Evolutionary conservation across 64 coral and sea anemone genomes (phyloP), one percentile per base, ranked within the genome.

Genomic region (Porites australiensis): DNA sequence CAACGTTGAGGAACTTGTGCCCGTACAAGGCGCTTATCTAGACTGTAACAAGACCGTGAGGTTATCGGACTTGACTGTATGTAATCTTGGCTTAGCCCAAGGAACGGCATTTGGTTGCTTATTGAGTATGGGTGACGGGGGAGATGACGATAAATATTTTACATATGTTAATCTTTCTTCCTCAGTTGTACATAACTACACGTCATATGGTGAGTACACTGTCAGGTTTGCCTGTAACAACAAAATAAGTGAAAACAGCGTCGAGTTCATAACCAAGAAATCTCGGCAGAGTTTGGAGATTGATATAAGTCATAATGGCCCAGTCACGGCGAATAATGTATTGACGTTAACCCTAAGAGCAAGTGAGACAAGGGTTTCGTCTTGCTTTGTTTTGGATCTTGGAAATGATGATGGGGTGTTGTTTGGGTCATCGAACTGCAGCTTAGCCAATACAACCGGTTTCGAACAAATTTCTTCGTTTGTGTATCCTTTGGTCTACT

Each of bases 381-480:
- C 91, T 27, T 96, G 91, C 27, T 96, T 93, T 54, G 44, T 93
- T 62, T 27, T 96, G 27, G 82, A 93, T 59, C 88, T 96, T 61
- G 91, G 72, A 21, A 82, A 96, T 61, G 79, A 72, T 8, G 50
- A 23, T 11, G 77, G 61, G 50, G n/a, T 86, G 0, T 71, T 81
- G 21, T 96, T 75, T 79, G 79, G 91, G 5, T 55, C 75, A 19
- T 48, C 16, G 5, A 84, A 58, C 15, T 74, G 82, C 19, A 90
- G 86, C 23, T 22, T 43, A 16, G n/a, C 10, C 3, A 69, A 86
- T 57, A 79, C 7, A 27, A 53, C 14, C 27, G 72, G 57, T n/a
- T 58, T 27, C 81, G 55, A 22, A 44, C 43, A 16, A 3, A 61
- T 88, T 2, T 52, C 18, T 27, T 27, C 73, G 13, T 78, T 15